These are phyloP conservation scores for Myioborus miniatus DNA, from an alignment of 2,797 vertebrate species.

Conservation along the genomic window DNA sequence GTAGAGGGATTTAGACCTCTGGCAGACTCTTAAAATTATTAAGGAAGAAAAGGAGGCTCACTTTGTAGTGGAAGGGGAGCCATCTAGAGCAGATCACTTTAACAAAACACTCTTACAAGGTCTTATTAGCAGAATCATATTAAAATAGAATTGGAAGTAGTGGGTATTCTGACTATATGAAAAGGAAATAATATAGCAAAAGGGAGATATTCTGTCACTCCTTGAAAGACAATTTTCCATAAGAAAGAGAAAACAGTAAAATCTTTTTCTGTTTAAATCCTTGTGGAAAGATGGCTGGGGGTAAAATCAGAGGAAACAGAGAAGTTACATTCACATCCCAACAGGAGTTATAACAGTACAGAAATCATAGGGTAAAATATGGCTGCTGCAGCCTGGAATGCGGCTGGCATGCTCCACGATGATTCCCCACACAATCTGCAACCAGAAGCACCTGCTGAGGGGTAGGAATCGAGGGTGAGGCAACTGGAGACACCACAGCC, in stretches of 20 bases:
- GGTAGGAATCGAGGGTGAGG: not conserved
- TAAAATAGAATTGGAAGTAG: not conserved
- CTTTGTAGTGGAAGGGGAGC: not conserved
- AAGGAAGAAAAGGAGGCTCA: not conserved
- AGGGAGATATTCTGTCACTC: not conserved
- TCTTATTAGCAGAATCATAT: not conserved
- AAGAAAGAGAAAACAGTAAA: not conserved
- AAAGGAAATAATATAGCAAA: not conserved
- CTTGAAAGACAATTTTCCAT: not conserved
- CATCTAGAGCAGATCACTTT: not conserved
- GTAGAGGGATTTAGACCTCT: not conserved
- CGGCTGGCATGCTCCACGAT: accelerated
- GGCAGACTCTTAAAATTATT: not conserved
- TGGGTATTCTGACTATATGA: not conserved
- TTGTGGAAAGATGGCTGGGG: not conserved
- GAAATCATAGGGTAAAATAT: not conserved
- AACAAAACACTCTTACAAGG: not conserved
- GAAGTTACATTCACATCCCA: not conserved
- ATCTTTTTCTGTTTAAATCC: not conserved
- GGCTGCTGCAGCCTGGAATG: not conserved
- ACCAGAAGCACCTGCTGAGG: not conserved
- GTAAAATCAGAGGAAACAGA: not conserved
- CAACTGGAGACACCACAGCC: not conserved
- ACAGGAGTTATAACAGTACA: not conserved
- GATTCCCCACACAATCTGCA: not conserved